Conservation (phyloP, 2,888 invertebrate species). For the Heliothis peltigera region DNA sequence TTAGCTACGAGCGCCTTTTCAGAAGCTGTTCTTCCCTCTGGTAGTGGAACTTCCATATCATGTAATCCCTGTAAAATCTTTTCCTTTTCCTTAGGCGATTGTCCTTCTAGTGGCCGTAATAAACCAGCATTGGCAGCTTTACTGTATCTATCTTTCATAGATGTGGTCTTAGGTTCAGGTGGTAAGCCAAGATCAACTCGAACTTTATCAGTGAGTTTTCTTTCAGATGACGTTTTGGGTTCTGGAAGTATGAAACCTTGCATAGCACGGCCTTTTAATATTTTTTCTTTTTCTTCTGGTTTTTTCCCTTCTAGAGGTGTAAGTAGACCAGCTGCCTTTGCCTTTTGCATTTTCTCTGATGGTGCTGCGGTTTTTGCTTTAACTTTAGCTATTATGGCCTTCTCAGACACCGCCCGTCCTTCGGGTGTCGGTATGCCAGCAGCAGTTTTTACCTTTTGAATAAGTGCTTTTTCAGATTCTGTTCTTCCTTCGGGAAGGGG, state of each 20-base stretch:
- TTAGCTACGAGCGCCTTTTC: constrained; percentile 42
- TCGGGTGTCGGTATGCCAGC: constrained; percentile 44
- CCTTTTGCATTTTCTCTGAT: constrained; percentile 15
- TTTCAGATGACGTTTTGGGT: constrained; percentile 63
- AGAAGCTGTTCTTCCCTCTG: constrained; percentile 63
- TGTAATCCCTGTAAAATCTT: constrained; percentile 54
- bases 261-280: constrained; percentile 55
- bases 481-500: constrained; percentile 46
- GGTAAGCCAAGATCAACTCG: constrained; percentile 63
- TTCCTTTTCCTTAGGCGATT: constrained; percentile 56
- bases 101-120: constrained; percentile 54
- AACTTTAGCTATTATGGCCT: constrained; percentile 42
- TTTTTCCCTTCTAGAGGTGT: constrained; percentile 62
- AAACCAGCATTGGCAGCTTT: constrained; percentile 55
- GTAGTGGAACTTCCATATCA: constrained; percentile 59
- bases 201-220: constrained; percentile 58
- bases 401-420: constrained; percentile 64
- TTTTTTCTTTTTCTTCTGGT: constrained; percentile 58
- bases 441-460: constrained; percentile 1
- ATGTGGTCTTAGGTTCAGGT: constrained; percentile 52
- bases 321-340: constrained; percentile 27
- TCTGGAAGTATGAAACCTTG: constrained; percentile 63
- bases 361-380: background rate
- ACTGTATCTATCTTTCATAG: constrained; percentile 31
- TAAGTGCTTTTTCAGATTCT: constrained; percentile 19